Evolutionary conservation across 2,888 invertebrate species (phyloP), one percentile per base, ranked within the genome.

Genomic region (Gandaritis pyraliata): DNA sequence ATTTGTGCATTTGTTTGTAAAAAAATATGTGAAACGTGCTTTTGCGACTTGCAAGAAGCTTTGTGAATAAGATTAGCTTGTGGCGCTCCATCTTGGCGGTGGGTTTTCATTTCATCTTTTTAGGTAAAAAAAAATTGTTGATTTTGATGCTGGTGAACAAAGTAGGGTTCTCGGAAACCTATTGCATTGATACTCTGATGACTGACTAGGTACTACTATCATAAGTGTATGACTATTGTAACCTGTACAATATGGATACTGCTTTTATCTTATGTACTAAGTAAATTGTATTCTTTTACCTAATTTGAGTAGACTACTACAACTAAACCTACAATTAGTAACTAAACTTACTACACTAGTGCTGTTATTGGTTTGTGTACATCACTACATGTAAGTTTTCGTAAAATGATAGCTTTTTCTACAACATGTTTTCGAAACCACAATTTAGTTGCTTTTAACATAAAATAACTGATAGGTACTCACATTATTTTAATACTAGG

Each of bases 1-100:
- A 33, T 77, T 78, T 76, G 72, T 77, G 77, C 76, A 76, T 75
- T 74, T 79, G 76, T 72, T 70, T 16, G 51, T 68, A 55, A 61
- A 61, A 57, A 61, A 23, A 55, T 66, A 58, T 65, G 61, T 69
- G 65, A n/a, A n/a, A 61, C 53, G 47, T 62, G 59, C 71, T 57
- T 46, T 50, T 61, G 65, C 72, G 72, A 72, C 60, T 41, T 66
- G 30, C 54, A 36, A 46, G 38, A 58, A 51, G 66, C 68, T 39
- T 39, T 50, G 70, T 66, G 18, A 13, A 18, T 46, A 15, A 68
- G 43, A 45, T 48, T 41, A 41, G 1, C 13, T 36, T 30, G 38
- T 29, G 23, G 18, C 23, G 10, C 8, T n/a, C 36, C 23, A n/a
- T n/a, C n/a, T n/a, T n/a, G n/a, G n/a, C n/a, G n/a, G 11, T 38